Evolutionary conservation across 2,888 invertebrate genomes (phyloP), one percentile per base, ranked within the genome.

Genomic region (Gymnosoma rotundatum): DNA sequence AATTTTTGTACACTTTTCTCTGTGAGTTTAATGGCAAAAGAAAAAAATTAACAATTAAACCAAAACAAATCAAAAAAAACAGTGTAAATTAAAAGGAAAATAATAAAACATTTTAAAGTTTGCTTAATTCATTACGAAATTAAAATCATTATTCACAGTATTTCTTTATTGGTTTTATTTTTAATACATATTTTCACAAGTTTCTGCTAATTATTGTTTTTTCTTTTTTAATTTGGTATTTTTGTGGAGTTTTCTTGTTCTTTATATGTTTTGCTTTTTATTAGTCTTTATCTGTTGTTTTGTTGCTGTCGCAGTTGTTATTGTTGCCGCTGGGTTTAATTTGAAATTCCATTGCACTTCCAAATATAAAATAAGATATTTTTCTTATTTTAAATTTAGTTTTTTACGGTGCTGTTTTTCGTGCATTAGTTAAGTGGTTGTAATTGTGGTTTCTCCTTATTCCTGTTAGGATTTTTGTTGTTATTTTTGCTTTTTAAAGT

Each of bases 261-360:
- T 70, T 75, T 42, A 10, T 63, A 14, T 32, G 42, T 54, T 79
- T 63, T 64, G 48, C 50, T 58, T 58, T 52, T 74, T 66, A 36
- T 66, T 81, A 64, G 64, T 67, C 54, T 66, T 82, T 82, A 58
- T 20, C 69, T 54, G 73, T 81, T 64, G 48, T 73, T 61, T 60
- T 69, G 70, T 58, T 54, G 75, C 12, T 52, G 20, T 60, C 12
- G 60, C 36, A 36, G 63, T 64, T 78, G 63, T 66, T 74, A 36
- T 80, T 83, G 73, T 83, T 83, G 76, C 32, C 73, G 18, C n/a
- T 52, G 18, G 2, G n/a, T 67, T 79, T 66, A 32, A 75, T 64
- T 66, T 76, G 58, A 72, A 79, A 83, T 85, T 85, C 82, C 82
- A 85, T 83, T 85, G 72, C 83, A 85, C 58, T 72, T 78, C 36